Base-by-base conservation (phyloP, 1,140 invertebrate genomes). In the Drosophila elegans region DNA sequence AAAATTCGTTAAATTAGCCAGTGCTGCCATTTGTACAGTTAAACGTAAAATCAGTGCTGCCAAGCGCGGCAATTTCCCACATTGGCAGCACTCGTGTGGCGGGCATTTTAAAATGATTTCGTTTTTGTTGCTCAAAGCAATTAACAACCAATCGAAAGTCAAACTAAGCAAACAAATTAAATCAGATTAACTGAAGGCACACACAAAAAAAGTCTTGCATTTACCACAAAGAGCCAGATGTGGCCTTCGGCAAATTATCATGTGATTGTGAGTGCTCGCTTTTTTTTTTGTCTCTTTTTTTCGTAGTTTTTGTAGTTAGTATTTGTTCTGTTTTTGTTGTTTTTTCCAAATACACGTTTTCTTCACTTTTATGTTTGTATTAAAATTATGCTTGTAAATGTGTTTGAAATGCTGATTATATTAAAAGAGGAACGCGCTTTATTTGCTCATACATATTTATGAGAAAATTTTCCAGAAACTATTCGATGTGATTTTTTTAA, bases 201-300 rank as follows among this genome's bases (percentile, higher is more conserved):
- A 25, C 38, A 13, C 53, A 10, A 36, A 21, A 36, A 44, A 57
- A 42, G 54, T 78, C 55, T 46, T 66, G 39, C 49, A 57, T 66
- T 80, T 80, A 64, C 63, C 78, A 79, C 46, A 64, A 78, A 66
- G 39, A 59, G 25, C 57, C 7, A n/a, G 38, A 66, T 76, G 67
- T 72, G 80, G 80, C 78, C 79, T 81, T 81, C 73, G 63, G 67
- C 55, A 66, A 81, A 81, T 81, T 81, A 81, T 77, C 78, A 81
- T 77, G 66, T 77, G 45, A 63, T 77, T 81, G 74, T 60, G 78
- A 81, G 52, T 59, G 67, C 54, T 73, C 29, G 55, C 44, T 16
- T 52, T 52, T 38, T 21, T 54, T 69, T 80, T 69, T 71, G n/a
- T 21, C 16, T 21, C 16, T 21, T 21, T 21, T 62, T 68, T 61